phyloP scores from a whole-genome alignment of 2,888 invertebrate genomes.

The Campopleginae sp. region DNA sequence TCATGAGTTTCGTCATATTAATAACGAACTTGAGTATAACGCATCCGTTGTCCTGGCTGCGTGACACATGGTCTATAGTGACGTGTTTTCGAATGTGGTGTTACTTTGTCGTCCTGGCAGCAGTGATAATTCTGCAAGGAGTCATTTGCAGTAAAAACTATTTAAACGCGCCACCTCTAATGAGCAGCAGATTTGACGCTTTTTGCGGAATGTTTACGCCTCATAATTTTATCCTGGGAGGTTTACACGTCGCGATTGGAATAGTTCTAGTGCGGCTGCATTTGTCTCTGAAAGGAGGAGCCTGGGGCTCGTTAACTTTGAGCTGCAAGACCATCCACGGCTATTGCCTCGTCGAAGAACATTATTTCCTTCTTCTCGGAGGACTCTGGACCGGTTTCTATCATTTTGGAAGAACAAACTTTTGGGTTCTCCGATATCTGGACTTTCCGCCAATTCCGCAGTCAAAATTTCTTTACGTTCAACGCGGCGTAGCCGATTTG shows the following conservation, averaged over 20 bases:
- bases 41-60: constrained; percentile 89
- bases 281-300: constrained; percentile 87
- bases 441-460: constrained; percentile 90
- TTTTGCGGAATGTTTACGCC: constrained; percentile 87
- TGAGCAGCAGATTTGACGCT: constrained; percentile 89
- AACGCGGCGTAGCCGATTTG: constrained; percentile 86
- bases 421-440: constrained; percentile 86
- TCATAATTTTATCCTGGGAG: constrained; percentile 86
- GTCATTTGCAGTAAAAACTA: constrained; percentile 90
- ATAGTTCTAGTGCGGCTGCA: constrained; percentile 89
- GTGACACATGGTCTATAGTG: constrained; percentile 86
- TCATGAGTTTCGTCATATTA: constrained; percentile 78
- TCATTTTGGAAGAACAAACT: constrained; percentile 86
- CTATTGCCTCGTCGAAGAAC: constrained; percentile 88
- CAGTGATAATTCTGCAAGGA: constrained; percentile 89
- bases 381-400: constrained; percentile 88
- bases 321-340: constrained; percentile 84
- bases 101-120: constrained; percentile 87
- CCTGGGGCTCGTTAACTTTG: constrained; percentile 86
- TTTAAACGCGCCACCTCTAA: constrained; percentile 87
- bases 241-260: constrained; percentile 88
- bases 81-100: constrained; percentile 88
- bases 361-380: constrained; percentile 88
- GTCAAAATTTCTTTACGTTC: constrained; percentile 89
- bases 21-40: constrained; percentile 87